Conservation (phyloP, 2,797 vertebrate species). For the Xiphophorus birchmanni region DNA sequence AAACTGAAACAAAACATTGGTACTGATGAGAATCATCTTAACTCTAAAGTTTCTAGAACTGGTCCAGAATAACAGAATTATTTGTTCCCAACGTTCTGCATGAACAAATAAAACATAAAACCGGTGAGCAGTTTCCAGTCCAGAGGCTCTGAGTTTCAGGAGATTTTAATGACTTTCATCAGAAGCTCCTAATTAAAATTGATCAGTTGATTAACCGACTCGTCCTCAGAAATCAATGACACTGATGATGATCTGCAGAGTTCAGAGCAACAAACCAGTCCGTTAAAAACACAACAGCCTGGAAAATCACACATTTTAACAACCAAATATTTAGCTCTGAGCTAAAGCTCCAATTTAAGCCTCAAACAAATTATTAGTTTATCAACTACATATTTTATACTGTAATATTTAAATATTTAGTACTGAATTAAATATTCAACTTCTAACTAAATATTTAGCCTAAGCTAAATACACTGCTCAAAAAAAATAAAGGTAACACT, state of each 20-base stretch:
- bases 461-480: too few species aligned
- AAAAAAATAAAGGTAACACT: too few species aligned
- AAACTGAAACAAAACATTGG: neutral
- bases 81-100: neutral
- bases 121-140: neutral
- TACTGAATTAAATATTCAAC: too few species aligned
- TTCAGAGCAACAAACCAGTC: slow-evolving; percentile 35
- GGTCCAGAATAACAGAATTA: neutral
- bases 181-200: slow-evolving; percentile 61
- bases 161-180: slow-evolving; percentile 25
- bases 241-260: slow-evolving; percentile 30
- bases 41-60: neutral
- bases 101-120: neutral
- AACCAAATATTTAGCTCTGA: neutral
- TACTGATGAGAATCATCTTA: neutral
- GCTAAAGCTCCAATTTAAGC: neutral
- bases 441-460: too few species aligned
- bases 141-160: slow-evolving; percentile 4
- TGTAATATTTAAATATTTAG: too few species aligned
- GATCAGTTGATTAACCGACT: slow-evolving; percentile 57
- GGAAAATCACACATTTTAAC: neutral
- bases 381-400: too few species aligned
- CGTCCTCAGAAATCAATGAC: slow-evolving; percentile 39
- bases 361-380: too few species aligned
- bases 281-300: slow-evolving; percentile 12